Conservation (phyloP, 2,113 vertebrate genomes). For the Anoura caudifer region DNA sequence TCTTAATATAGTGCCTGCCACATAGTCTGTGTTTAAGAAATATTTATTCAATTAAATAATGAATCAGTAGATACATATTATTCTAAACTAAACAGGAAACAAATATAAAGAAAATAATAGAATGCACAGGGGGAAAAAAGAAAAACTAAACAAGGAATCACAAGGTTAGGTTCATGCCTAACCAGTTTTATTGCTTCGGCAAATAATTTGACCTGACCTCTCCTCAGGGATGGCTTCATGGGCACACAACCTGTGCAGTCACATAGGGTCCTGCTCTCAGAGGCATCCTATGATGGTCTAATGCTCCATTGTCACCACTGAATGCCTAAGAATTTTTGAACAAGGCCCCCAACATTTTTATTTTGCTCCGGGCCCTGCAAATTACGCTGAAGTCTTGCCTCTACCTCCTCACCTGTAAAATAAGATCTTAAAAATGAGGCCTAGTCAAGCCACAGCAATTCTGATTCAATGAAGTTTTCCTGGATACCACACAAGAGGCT, state of each 20-base stretch:
- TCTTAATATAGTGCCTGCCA: neutral
- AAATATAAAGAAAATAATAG: neutral
- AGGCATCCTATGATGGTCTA: neutral
- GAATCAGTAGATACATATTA: neutral
- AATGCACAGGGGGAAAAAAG: neutral
- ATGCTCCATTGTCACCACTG: neutral
- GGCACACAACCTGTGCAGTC: neutral
- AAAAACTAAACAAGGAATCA: neutral
- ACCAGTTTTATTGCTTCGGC: neutral
- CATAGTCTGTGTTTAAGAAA: neutral
- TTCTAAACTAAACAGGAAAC: neutral
- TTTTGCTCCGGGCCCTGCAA: neutral
- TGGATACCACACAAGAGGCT: neutral
- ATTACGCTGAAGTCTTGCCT: neutral
- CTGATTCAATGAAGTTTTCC: neutral
- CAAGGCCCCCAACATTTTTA: neutral
- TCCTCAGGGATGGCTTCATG: neutral
- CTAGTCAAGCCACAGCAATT: neutral
- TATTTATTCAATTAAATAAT: slow-evolving; percentile 1
- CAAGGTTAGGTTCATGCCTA: neutral
- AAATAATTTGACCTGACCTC: neutral
- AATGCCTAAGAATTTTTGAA: neutral
- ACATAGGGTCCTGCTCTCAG: neutral
- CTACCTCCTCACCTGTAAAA: neutral
- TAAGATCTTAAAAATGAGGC: neutral